Evolutionary conservation across 2,797 vertebrate species (phyloP).

Genomic region (Lacerta agilis): DNA sequence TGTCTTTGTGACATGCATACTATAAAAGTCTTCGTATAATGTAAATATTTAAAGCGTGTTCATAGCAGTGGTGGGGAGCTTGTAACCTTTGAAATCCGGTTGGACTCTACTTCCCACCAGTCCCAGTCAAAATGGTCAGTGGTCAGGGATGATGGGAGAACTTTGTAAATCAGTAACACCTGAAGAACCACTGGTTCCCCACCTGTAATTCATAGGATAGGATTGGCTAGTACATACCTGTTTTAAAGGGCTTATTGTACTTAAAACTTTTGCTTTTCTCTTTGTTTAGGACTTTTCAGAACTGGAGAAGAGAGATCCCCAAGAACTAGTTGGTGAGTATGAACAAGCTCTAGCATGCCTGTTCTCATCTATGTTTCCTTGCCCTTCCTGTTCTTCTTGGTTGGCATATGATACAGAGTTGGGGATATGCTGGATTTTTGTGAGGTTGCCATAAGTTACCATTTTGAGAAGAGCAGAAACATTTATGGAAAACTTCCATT

Average conservation of each 20-base stretch:
- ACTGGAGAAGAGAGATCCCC: conserved; percentile 90
- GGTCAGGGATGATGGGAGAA: too few relatives aligned
- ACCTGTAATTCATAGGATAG: not conserved
- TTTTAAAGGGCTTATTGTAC: conserved; percentile 6
- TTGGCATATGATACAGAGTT: too few relatives aligned
- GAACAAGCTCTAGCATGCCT: not conserved
- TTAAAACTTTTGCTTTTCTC: conserved; percentile 46
- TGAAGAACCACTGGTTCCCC: not conserved
- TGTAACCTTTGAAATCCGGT: not conserved
- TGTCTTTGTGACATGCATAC: not conserved
- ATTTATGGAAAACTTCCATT: not conserved
- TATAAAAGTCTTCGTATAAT: not conserved
- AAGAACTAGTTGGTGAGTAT: conserved; percentile 95
- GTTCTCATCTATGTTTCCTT: not conserved
- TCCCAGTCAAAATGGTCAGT: too few relatives aligned
- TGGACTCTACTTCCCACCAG: not conserved
- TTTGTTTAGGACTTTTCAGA: conserved; percentile 85
- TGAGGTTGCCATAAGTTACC: not conserved
- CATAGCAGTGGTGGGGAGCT: not conserved
- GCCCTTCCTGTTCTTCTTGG: not conserved
- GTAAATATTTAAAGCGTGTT: not conserved
- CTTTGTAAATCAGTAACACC: too few relatives aligned
- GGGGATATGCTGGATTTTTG: not conserved
- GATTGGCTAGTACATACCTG: not conserved
- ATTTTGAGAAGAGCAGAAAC: not conserved